phyloP scores from a whole-genome alignment of 2,888 invertebrate genomes.

The Mesorhabditis spiculigera region DNA sequence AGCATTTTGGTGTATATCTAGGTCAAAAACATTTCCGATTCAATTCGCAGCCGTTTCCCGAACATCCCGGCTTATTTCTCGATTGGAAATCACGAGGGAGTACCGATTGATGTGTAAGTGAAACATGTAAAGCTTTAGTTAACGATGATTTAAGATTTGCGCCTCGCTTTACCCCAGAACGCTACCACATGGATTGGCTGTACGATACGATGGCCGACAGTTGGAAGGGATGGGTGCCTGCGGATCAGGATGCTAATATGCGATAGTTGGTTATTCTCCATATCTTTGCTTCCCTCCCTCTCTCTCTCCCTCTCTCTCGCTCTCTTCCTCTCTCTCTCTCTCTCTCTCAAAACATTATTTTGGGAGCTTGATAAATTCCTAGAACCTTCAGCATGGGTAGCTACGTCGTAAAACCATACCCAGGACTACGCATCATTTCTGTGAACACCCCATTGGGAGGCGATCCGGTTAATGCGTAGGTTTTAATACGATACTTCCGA shows the following conservation, averaged over 20 bases:
- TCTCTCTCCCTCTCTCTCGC: not conserved
- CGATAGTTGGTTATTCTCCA: too few relatives aligned
- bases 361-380: not conserved
- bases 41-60: constrained; percentile 8
- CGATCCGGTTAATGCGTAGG: constrained; percentile 59
- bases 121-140: not conserved
- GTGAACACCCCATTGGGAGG: constrained; percentile 50
- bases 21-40: constrained; percentile 16
- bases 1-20: not conserved
- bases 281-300: constrained; percentile 9
- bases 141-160: constrained; percentile 56
- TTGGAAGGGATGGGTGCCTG: constrained; percentile 75
- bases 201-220: constrained; percentile 72
- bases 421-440: constrained; percentile 52
- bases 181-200: constrained; percentile 72
- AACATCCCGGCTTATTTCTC: constrained; percentile 6
- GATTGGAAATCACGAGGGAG: not conserved
- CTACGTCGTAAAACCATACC: constrained; percentile 70
- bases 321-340: not conserved
- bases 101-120: not conserved
- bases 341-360: constrained; percentile 11
- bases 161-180: constrained; percentile 58
- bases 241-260: constrained; percentile 31
- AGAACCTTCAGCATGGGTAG: constrained; percentile 70
- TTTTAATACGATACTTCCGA: too few relatives aligned